Evolutionary conservation across 1,140 invertebrate species (phyloP), one percentile per base, ranked within the genome.

Genomic region (Holotrichia oblita): DNA sequence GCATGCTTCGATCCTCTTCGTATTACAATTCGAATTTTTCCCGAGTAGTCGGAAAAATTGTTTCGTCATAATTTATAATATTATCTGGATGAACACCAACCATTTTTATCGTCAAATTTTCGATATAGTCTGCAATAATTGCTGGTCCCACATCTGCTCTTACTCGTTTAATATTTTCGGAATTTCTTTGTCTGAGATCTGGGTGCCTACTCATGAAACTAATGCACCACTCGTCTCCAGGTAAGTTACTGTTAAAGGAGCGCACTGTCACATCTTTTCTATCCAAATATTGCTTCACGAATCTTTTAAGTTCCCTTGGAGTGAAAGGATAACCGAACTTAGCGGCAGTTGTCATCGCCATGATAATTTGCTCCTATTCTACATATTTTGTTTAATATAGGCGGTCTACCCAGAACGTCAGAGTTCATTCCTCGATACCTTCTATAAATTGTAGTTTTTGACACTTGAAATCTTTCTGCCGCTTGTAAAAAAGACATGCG

Each of bases 11-110:
- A 78, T 24, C 83, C 85, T 76, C 83, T 80, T 81, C 77, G 81
- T 14, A 83, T 73, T 59, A 86, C 22, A 59, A n/a, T n/a, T n/a
- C n/a, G n/a, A n/a, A n/a, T n/a, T n/a, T n/a, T n/a, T n/a, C n/a
- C n/a, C n/a, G n/a, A 59, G 55, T 80, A 77, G 59, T 80, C 73
- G 8, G 69, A 41, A 1, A 87, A 73, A 78, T 86, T 17, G 84
- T 86, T 64, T 87, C 84, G 77, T 87, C 84, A 77, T 86, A 87
- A 79, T 87, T 87, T 40, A 86, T n/a, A n/a, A n/a, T n/a, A n/a
- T n/a, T n/a, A n/a, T n/a, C n/a, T n/a, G n/a, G n/a, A n/a, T n/a
- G n/a, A n/a, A n/a, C n/a, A n/a, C n/a, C n/a, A n/a, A n/a, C n/a
- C n/a, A n/a, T n/a, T n/a, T n/a, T n/a, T n/a, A n/a, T n/a, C n/a